Evolutionary conservation across 2,113 vertebrate genomes (phyloP).

Genomic region (Daubentonia madagascariensis): DNA sequence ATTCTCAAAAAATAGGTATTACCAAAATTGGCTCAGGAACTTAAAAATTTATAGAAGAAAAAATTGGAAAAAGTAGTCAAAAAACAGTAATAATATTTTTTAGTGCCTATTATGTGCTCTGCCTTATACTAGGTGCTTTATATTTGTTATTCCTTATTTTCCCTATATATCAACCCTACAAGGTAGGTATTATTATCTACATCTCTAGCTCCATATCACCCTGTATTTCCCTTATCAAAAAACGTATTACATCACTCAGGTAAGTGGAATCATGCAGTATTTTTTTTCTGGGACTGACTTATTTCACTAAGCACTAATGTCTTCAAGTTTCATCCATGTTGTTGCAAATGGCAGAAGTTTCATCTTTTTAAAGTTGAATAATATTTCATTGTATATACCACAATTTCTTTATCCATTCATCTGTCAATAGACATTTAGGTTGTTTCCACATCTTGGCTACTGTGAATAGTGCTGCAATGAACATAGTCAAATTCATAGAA

Average conservation of each 20-base stretch:
- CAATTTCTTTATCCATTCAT: not conserved
- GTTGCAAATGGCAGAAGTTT: not conserved
- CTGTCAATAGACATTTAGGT: not conserved
- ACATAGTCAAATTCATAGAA: not conserved
- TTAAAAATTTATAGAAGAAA: not conserved
- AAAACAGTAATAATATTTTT: not conserved
- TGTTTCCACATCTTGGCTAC: not conserved
- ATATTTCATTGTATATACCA: not conserved
- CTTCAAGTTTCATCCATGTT: not conserved
- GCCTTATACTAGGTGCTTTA: not conserved
- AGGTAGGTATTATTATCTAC: not conserved
- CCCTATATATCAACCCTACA: not conserved
- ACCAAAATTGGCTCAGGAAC: not conserved
- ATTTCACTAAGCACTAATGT: not conserved
- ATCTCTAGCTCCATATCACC: not conserved
- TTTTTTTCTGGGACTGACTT: not conserved
- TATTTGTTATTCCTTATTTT: not conserved
- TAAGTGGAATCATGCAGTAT: not conserved
- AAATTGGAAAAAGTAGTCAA: not conserved
- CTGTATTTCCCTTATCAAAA: not conserved
- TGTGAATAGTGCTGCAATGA: not conserved
- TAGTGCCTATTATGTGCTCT: not conserved
- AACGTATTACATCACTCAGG: not conserved
- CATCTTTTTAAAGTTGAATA: not conserved
- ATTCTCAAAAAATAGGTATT: not conserved